phyloP scores from a whole-genome alignment of 2,113 vertebrate genomes.

The Neoarius graeffei region DNA sequence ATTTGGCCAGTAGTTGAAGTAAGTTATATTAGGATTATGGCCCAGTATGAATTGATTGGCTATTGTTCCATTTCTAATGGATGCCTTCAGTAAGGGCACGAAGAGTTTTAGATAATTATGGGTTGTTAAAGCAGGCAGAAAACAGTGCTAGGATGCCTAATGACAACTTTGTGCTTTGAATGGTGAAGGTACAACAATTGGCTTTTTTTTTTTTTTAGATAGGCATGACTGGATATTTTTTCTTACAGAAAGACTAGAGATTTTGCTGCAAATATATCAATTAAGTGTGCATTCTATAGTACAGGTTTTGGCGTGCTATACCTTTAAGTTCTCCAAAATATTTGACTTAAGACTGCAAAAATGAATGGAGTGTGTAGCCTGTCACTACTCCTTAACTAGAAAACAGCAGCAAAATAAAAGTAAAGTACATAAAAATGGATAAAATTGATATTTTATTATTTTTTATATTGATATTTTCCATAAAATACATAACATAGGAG shows the following conservation, averaged over 20 bases:
- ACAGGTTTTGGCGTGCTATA: neutral
- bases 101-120: conserved; percentile 6
- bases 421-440: too few species aligned
- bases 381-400: too few species aligned
- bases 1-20: neutral
- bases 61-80: neutral
- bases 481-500: too few species aligned
- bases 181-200: neutral
- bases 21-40: neutral
- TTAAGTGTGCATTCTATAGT: neutral
- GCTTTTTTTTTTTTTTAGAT: neutral
- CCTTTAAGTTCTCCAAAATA: neutral
- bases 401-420: too few species aligned
- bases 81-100: neutral
- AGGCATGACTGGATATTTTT: neutral
- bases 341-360: neutral
- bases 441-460: too few species aligned
- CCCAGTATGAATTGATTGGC: neutral
- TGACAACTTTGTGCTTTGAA: neutral
- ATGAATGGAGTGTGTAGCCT: neutral
- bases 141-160: neutral
- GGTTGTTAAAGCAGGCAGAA: neutral
- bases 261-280: neutral
- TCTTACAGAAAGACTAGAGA: neutral
- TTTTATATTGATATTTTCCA: too few species aligned